Evolutionary conservation across 2,888 invertebrate species (phyloP).

Genomic region (Tridacna gigas): DNA sequence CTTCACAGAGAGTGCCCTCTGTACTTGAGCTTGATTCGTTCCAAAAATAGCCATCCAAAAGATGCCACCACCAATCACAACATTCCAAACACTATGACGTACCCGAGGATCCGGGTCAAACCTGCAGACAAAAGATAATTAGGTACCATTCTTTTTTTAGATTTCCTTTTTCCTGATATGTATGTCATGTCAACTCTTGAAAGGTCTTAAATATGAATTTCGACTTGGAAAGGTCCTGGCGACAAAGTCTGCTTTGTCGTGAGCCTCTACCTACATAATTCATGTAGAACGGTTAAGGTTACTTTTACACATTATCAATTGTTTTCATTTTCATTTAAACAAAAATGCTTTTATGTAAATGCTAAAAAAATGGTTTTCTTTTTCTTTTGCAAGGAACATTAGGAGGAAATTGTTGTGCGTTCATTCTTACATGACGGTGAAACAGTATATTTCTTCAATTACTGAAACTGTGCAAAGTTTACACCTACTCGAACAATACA

Average conservation of each 20-base stretch:
- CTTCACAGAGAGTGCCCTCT: constrained; percentile 50
- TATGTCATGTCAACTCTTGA: neutral
- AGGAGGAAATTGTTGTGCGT: too few relatives aligned
- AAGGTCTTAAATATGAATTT: neutral
- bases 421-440: neutral
- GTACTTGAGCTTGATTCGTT: constrained; percentile 60
- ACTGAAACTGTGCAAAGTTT: neutral
- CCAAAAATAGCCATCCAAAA: constrained; percentile 33
- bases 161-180: neutral
- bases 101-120: constrained; percentile 54
- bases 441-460: neutral
- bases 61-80: constrained; percentile 42
- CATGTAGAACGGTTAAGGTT: neutral
- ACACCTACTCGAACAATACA: constrained; percentile 81
- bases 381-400: too few relatives aligned
- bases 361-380: too few relatives aligned
- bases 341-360: too few relatives aligned
- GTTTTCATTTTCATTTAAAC: too few relatives aligned
- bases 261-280: neutral
- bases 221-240: neutral
- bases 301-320: too few relatives aligned
- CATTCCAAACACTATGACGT: constrained; percentile 56
- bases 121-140: constrained; percentile 9
- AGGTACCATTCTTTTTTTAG: too few relatives aligned
- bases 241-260: neutral